Percentiles rank a stretch among this genome's conserved stretches.
Conservation (phyloP, 1,140 invertebrate genomes). For the Papilio machaon region DNA sequence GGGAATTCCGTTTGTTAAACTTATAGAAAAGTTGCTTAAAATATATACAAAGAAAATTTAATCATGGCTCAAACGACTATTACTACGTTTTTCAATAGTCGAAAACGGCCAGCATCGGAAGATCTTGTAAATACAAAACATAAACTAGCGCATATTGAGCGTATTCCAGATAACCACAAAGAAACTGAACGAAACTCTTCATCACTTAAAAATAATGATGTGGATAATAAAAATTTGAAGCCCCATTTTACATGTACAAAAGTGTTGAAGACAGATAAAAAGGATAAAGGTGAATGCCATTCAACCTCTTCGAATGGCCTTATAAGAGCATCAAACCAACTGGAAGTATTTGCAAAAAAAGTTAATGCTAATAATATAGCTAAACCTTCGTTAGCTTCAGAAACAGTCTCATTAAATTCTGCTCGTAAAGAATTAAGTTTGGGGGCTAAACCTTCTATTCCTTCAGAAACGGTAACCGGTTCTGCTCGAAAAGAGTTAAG, state of each 20-base stretch:
- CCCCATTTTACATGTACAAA: background rate
- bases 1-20: constrained; percentile 51
- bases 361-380: constrained; percentile 57
- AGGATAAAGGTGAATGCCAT: constrained; percentile 20
- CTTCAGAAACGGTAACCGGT: background rate
- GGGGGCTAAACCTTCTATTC: constrained; percentile 61
- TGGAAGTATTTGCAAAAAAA: constrained; percentile 64
- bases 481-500: background rate
- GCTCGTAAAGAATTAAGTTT: constrained; percentile 84
- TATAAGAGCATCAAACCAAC: constrained; percentile 26
- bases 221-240: constrained; percentile 41
- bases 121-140: constrained; percentile 83
- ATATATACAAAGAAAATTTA: constrained; percentile 4
- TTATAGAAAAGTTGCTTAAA: background rate
- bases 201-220: constrained; percentile 41
- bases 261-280: constrained; percentile 8
- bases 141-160: constrained; percentile 83
- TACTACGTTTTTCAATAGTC: constrained; percentile 86
- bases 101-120: constrained; percentile 86
- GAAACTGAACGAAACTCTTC: constrained; percentile 43
- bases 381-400: constrained; percentile 50
- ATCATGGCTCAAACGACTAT: constrained; percentile 88
- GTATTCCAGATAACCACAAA: constrained; percentile 40
- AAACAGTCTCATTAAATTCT: constrained; percentile 70
- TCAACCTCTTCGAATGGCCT: constrained; percentile 7